Conservation (phyloP, 2,113 vertebrate species). For the Bos taurus region DNA sequence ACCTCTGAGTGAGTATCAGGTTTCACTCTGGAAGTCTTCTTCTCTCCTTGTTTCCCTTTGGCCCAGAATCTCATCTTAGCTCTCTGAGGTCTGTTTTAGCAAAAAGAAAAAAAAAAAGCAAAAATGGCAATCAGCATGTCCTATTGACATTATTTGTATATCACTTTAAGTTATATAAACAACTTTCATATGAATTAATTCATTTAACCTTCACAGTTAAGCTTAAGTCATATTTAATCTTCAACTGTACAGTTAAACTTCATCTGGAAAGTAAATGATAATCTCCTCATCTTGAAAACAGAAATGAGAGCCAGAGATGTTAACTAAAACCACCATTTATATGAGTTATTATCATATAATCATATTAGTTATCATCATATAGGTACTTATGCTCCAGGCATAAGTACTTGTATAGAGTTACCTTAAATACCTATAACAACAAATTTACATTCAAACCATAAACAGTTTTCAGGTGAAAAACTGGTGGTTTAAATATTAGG, state of each 20-base stretch:
- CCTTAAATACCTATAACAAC: background rate
- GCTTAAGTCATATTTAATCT: background rate
- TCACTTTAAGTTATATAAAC: background rate
- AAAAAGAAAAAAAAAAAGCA: background rate
- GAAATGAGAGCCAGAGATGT: background rate
- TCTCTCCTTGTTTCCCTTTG: slow-evolving; percentile 91
- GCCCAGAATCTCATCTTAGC: slow-evolving; percentile 96
- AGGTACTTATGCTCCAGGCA: background rate
- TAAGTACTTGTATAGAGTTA: background rate
- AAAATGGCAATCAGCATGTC: slow-evolving; percentile 9
- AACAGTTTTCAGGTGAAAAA: slow-evolving; percentile 13
- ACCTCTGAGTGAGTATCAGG: slow-evolving; percentile 86
- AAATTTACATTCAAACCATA: background rate
- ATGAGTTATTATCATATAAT: background rate
- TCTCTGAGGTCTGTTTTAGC: slow-evolving; percentile 85
- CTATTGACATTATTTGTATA: background rate
- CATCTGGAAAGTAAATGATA: background rate
- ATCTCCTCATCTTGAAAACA: background rate
- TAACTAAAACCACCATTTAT: background rate
- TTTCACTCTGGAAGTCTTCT: slow-evolving; percentile 87
- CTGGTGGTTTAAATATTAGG: background rate
- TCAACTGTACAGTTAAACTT: slow-evolving; percentile 12
- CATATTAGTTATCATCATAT: background rate
- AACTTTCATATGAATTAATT: background rate
- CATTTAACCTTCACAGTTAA: background rate